Percentiles rank a stretch among this genome's conserved stretches.
Evolutionary conservation across 2,797 vertebrate genomes (phyloP).

Genomic region (Cossypha heuglini): DNA sequence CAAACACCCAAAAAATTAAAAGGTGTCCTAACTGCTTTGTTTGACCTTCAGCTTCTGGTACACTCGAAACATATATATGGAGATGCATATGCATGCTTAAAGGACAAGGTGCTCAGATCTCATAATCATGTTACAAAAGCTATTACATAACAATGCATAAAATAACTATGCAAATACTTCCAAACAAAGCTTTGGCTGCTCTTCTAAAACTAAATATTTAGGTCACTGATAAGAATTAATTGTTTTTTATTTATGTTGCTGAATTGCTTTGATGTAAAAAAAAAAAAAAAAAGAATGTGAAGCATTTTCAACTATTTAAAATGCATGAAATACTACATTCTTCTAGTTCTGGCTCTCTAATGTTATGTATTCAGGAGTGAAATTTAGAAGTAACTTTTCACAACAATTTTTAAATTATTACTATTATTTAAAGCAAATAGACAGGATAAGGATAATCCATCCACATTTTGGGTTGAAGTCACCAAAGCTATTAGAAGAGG

Average conservation of each 20-base stretch:
- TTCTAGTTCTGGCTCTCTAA: not conserved
- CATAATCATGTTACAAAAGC: not conserved
- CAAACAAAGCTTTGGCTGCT: not conserved
- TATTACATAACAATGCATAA: not conserved
- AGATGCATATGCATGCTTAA: accelerated
- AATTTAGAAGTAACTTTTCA: not conserved
- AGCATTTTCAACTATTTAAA: not conserved
- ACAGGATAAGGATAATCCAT: not conserved
- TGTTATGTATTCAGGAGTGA: not conserved
- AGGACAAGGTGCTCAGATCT: not conserved
- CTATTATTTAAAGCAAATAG: not conserved
- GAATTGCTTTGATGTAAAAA: not conserved
- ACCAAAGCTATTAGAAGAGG: not conserved
- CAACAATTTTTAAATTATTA: not conserved
- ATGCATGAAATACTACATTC: not conserved
- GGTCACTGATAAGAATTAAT: not conserved
- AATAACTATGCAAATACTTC: not conserved
- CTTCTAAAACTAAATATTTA: not conserved
- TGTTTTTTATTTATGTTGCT: not conserved
- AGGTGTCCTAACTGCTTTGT: not conserved
- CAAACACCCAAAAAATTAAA: not conserved
- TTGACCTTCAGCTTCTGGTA: not conserved
- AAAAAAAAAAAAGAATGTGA: not conserved
- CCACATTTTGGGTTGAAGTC: not conserved
- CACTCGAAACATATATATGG: too few relatives aligned